Evolutionary conservation across 2,888 invertebrate species (phyloP), one percentile per base, ranked within the genome.

Genomic region (Galerucella pusilla): DNA sequence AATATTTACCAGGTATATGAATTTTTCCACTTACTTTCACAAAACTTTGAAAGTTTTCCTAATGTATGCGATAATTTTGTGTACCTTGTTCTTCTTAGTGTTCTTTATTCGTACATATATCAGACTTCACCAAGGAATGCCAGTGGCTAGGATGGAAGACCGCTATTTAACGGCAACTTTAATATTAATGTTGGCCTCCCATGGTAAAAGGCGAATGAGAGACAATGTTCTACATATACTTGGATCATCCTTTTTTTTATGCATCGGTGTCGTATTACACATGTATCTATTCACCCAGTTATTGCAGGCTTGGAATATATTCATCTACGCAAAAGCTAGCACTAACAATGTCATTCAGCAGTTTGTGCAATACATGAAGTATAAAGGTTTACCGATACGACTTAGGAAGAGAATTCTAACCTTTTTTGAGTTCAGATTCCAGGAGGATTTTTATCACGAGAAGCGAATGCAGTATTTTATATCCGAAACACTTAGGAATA

Each of bases 341-440:
- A 85, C 84, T 71, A 80, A 83, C 71, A 80, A 80, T 25, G 71
- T 84, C 35, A 77, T 82, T n/a, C 86, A 87, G 68, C 88, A 89
- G 77, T 80, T 89, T 42, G 82, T 85, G 45, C 88, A 88, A 59
- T 89, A 87, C 74, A 86, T 88, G 83, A 85, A 83, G 2, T 86
- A 87, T 77, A 89, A 88, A 74, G 88, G 88, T 77, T 80, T 89
- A 11, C 87, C 89, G 0, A 78, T 80, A 1, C 66, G 77, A 2
- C 82, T 88, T 67, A 85, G 86, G 75, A 82, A 84, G 16, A 85
- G 86, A 59, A 81, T 89, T 1, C 77, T 86, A 2, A 76, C 79
- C 5, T 89, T 86, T 71, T 87, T 85, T 73, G 83, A 87, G 73
- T 89, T 88, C 74, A 86, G 86, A 46, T 87, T 84, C 69, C 87